Conservation (phyloP, 2,113 vertebrate genomes). For the Phrynocephalus versicolor region DNA sequence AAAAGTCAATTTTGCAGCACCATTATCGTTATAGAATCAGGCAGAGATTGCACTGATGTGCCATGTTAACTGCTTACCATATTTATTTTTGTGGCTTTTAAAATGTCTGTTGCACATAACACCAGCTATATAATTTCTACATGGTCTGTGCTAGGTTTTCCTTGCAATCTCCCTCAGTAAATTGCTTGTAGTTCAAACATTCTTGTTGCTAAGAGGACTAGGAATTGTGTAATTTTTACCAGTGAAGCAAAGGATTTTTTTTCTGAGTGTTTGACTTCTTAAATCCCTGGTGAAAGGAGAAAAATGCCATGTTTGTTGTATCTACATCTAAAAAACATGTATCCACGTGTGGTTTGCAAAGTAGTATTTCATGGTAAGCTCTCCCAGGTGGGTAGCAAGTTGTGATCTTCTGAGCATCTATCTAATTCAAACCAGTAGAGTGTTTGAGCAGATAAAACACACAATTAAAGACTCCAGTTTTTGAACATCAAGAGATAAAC, state of each 20-base stretch:
- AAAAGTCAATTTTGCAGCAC: background rate
- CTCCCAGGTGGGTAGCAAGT: background rate
- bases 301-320: conserved; percentile 24
- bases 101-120: background rate
- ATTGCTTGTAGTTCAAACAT: conserved; percentile 20
- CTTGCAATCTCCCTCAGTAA: background rate
- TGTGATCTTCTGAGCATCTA: conserved; percentile 12
- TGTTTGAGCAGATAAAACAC: conserved; percentile 31
- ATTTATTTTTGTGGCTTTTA: background rate
- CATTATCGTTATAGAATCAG: background rate
- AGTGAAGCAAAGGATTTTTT: conserved; percentile 6
- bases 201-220: background rate
- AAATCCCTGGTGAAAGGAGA: conserved; percentile 21
- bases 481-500: conserved; percentile 16
- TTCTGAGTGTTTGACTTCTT: conserved; percentile 19
- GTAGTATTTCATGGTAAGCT: conserved; percentile 30
- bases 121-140: background rate
- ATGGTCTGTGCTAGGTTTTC: background rate
- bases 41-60: background rate
- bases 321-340: conserved; percentile 13
- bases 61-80: background rate
- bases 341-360: conserved; percentile 19
- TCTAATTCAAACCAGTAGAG: conserved; percentile 21
- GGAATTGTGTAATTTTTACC: conserved; percentile 17
- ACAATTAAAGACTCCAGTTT: conserved; percentile 18